Percentiles rank a stretch among this genome's conserved stretches.
Conservation (phyloP, 2,888 invertebrate genomes). For the Leptopilina drosophilae region DNA sequence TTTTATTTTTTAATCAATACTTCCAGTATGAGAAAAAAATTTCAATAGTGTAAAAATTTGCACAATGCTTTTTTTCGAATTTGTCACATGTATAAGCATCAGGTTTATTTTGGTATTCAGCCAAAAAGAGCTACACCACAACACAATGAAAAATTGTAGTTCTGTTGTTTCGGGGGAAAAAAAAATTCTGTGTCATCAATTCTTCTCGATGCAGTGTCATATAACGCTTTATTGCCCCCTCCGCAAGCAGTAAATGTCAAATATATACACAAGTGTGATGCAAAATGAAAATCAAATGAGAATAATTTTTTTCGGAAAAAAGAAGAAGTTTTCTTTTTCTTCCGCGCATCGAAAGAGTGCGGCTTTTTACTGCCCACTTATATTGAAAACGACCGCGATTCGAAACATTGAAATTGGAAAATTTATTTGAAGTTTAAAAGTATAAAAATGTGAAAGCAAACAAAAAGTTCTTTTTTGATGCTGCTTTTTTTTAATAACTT, state of each 20-base stretch:
- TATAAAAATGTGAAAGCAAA: not conserved
- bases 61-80: slow-evolving; percentile 27
- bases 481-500: no score
- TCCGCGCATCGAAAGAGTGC: not conserved
- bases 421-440: not conserved
- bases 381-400: not conserved
- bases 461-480: no score
- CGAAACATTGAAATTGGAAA: not conserved
- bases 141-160: not conserved
- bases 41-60: no score
- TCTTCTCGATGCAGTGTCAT: not conserved
- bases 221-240: slow-evolving; percentile 6
- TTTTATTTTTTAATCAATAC: no score
- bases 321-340: not conserved
- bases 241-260: not conserved
- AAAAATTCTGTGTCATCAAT: slow-evolving; percentile 8
- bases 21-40: no score
- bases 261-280: not conserved
- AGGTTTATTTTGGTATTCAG: slow-evolving; percentile 10
- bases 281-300: not conserved
- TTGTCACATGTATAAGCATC: not conserved
- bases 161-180: not conserved
- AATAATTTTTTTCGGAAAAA: not conserved
- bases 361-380: not conserved
- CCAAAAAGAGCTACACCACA: slow-evolving; percentile 4